phyloP scores from a whole-genome alignment of 2,113 vertebrate genomes.

The Hemicordylus capensis region DNA sequence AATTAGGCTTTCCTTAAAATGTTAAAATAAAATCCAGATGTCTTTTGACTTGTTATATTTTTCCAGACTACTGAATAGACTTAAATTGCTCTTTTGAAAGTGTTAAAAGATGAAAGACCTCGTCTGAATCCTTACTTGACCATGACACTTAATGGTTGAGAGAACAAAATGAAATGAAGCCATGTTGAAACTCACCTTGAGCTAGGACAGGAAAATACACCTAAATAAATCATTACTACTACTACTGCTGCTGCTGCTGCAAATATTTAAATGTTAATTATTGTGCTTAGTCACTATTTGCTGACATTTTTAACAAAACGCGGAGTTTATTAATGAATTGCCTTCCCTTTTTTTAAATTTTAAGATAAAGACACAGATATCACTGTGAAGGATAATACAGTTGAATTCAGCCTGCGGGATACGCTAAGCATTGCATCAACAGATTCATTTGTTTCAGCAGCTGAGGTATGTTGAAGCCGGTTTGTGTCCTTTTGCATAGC shows the following conservation, averaged over 20 bases:
- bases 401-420: constrained; percentile 85
- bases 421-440: constrained; percentile 87
- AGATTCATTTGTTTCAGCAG: constrained; percentile 91
- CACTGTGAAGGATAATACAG: constrained; percentile 77
- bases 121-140: too few relatives aligned
- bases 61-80: too few relatives aligned
- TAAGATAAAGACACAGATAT: constrained; percentile 84
- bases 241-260: too few relatives aligned
- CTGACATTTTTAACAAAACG: not conserved
- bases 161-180: not conserved
- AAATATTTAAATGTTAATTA: not conserved
- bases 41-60: too few relatives aligned
- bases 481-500: not conserved
- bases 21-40: too few relatives aligned
- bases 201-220: not conserved
- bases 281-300: not conserved
- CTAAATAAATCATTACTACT: not conserved
- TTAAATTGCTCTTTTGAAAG: too few relatives aligned
- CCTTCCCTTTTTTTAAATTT: not conserved
- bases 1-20: too few relatives aligned
- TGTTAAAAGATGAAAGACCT: too few relatives aligned
- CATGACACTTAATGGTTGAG: too few relatives aligned
- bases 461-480: constrained; percentile 82
- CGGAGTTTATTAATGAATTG: not conserved
- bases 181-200: not conserved